phyloP scores from a whole-genome alignment of 2,113 vertebrate species.

The Scartelaos histophorus region DNA sequence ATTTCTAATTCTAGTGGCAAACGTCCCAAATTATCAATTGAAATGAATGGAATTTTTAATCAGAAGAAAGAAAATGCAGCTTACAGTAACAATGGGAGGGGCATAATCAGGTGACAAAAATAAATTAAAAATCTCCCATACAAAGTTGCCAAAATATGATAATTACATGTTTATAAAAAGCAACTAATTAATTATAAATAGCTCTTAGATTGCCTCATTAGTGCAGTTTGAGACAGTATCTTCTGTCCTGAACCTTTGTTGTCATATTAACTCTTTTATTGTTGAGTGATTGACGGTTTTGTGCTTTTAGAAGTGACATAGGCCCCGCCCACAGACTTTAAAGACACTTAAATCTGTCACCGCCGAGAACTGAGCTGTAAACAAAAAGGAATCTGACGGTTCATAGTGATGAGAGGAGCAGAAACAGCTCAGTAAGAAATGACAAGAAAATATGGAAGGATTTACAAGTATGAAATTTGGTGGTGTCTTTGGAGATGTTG shows the following conservation, averaged over 20 bases:
- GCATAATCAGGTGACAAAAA: too few relatives aligned
- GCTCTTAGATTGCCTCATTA: too few relatives aligned
- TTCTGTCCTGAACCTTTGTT: background rate
- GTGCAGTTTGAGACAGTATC: background rate
- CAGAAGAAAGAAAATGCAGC: too few relatives aligned
- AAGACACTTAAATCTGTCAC: slow-evolving; percentile 41
- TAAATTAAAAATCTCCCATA: background rate
- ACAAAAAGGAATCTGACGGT: slow-evolving; percentile 41
- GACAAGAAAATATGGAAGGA: too few relatives aligned
- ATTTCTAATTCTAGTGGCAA: too few relatives aligned
- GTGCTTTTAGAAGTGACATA: background rate
- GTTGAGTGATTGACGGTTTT: background rate
- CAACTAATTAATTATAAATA: too few relatives aligned
- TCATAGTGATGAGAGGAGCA: slow-evolving; percentile 16
- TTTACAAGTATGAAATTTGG: too few relatives aligned
- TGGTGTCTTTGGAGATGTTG: too few relatives aligned
- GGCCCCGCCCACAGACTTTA: slow-evolving; percentile 27
- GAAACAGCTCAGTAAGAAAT: slow-evolving; percentile 18
- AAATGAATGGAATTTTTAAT: too few relatives aligned
- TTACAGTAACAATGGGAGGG: too few relatives aligned
- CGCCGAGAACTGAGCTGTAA: slow-evolving; percentile 12
- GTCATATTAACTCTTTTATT: background rate
- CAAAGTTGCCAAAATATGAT: background rate
- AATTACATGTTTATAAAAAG: background rate
- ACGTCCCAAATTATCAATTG: too few relatives aligned